Percentiles rank a stretch among this genome's conserved stretches.
Evolutionary conservation across 64 coral and sea anemone species (phyloP).

Genomic region (Platygyra sinensis): DNA sequence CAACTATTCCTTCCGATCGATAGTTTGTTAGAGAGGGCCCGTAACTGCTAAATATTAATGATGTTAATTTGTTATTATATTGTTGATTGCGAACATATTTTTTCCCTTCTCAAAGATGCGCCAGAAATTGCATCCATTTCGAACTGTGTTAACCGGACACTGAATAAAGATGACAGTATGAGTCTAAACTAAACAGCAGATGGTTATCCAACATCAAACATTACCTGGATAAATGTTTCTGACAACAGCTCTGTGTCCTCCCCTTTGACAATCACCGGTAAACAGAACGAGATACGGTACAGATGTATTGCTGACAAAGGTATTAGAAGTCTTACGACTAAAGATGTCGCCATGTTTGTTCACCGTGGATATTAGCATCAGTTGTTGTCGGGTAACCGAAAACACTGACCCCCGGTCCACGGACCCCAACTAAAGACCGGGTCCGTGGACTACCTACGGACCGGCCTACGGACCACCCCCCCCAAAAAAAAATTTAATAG

Average conservation of each 20-base stretch:
- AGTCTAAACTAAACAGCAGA: neutral
- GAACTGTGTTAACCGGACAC: neutral
- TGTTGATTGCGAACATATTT: neutral
- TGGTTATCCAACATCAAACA: neutral
- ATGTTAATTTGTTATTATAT: neutral
- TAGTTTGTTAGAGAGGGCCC: too few relatives aligned
- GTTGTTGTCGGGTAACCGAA: too few relatives aligned
- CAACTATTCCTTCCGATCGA: too few relatives aligned
- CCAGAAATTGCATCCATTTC: neutral
- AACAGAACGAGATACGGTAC: neutral
- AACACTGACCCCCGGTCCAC: too few relatives aligned
- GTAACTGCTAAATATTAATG: too few relatives aligned
- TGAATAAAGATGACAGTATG: neutral
- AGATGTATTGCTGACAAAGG: neutral
- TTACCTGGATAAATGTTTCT: neutral
- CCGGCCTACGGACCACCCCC: too few relatives aligned
- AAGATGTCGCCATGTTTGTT: neutral
- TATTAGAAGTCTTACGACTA: neutral
- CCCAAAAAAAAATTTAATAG: too few relatives aligned
- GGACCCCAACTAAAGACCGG: too few relatives aligned
- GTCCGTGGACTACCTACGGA: too few relatives aligned
- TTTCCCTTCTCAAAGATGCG: neutral
- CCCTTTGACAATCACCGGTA: neutral
- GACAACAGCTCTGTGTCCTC: neutral
- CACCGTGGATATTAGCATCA: neutral